Evolutionary conservation across 2,797 vertebrate genomes (phyloP), one percentile per base, ranked within the genome.

Genomic region (Yasuhikotakia modesta): DNA sequence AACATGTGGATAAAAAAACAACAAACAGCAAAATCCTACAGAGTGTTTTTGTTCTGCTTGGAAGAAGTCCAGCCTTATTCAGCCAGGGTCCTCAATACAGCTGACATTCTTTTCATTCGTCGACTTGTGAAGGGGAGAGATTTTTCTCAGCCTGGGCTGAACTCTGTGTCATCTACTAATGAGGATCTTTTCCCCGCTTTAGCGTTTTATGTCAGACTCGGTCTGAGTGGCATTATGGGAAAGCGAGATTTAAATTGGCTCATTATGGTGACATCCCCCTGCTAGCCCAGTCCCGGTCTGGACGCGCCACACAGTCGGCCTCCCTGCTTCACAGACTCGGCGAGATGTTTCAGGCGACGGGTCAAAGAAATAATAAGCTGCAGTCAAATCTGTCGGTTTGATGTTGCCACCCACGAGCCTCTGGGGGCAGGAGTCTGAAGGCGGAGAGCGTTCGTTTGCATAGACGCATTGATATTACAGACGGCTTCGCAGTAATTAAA

Each of bases 221-320:
- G 70, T 76, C 81, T 80, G 50, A 69, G 73, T 84, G 76, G 80
- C 73, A 85, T 83, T 84, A 73, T 53, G 78, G 77, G 52, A 83
- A 67, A 85, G 75, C 80, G 53, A 88, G 87, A 92, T 91, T 90
- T 91, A 92, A 92, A 93, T 91, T 81, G 84, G 70, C 90, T 93
- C 90, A 90, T 93, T 93, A 93, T 71, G 85, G 80, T 73, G 77
- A 76, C 66, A 74, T 81, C 84, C 80, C 63, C 76, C 66, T 65
- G 57, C 73, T 35, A 68, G 70, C 72, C 63, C 70, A 61, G 65
- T 68, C 69, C 43, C 4, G 68, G 75, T 70, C 66, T 69, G 46
- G 60, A 66, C 50, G 64, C 72, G 57, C 70, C 79, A 52, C 46
- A 65, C 55, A 52, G 66, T 48, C 76, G 57, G 52, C 55, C 30